Evolutionary conservation across 1,140 invertebrate genomes (phyloP).

Genomic region (Cecropterus lyciades): DNA sequence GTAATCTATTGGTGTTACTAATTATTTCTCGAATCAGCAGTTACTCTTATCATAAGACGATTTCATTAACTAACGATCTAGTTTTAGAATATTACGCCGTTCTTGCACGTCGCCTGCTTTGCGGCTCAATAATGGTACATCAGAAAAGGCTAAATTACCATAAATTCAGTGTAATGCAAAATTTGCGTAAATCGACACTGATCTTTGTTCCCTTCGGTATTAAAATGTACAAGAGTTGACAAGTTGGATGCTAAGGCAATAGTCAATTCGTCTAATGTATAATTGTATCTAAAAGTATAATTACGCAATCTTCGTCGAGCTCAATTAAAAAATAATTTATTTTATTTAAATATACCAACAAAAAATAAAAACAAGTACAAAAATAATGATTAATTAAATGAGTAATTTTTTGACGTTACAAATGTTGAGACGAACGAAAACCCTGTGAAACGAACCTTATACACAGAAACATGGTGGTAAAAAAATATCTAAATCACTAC

Average conservation of each 20-base stretch:
- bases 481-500: slow-evolving; percentile 73
- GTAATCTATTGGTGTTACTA: slow-evolving; percentile 78
- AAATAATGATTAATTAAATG: slow-evolving; percentile 57
- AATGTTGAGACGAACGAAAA: slow-evolving; percentile 45
- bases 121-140: slow-evolving; percentile 37
- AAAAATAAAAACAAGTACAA: slow-evolving; percentile 41
- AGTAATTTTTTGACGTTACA: slow-evolving; percentile 48
- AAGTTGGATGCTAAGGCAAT: slow-evolving; percentile 46
- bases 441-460: slow-evolving; percentile 51
- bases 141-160: slow-evolving; percentile 33
- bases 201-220: slow-evolving; percentile 68
- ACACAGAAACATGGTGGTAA: slow-evolving; percentile 49
- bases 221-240: slow-evolving; percentile 60
- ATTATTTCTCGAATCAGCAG: slow-evolving; percentile 57
- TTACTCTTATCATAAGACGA: slow-evolving; percentile 65
- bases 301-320: slow-evolving; percentile 42
- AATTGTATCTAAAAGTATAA: slow-evolving; percentile 57
- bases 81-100: slow-evolving; percentile 47
- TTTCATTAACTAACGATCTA: slow-evolving; percentile 45
- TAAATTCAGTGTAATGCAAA: slow-evolving; percentile 21
- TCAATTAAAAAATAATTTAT: slow-evolving; percentile 42
- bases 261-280: slow-evolving; percentile 62
- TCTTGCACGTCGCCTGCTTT: slow-evolving; percentile 38
- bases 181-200: slow-evolving; percentile 44
- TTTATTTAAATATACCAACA: slow-evolving; percentile 39